Base-by-base conservation (phyloP, 2,888 invertebrate species). In the Nymphalis polychloros region DNA sequence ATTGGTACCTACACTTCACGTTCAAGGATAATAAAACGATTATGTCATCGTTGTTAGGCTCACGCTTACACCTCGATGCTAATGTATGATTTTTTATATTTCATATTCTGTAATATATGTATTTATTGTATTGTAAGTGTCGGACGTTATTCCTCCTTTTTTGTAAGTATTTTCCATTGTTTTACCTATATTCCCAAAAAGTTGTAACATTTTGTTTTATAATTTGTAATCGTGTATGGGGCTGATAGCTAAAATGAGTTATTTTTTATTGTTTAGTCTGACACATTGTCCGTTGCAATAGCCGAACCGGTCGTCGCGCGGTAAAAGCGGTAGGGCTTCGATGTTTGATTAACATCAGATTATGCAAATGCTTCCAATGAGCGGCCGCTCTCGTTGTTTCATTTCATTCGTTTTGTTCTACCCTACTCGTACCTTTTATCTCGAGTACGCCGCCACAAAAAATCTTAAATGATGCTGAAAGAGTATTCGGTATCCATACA, bases 331-430 rank as follows among this genome's bases (percentile, higher is more conserved):
- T 81, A 78, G 82, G 81, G 81, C 84, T 81, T 79, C 84, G 81
- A 82, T 85, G 85, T 90, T 89, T 91, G 92, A 92, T 91, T 92
- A 91, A 86, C 90, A 92, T 92, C 92, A 89, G 92, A 91, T 90
- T 92, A 92, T 92, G 91, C 90, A 91, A 92, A 92, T 92, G 86
- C 86, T 81, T 79, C 88, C 86, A 86, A 83, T 84, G 86, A 88
- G 89, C 90, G 88, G 87, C 86, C 88, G 90, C 89, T 88, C 89
- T 89, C 84, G 82, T 89, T 87, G 86, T 89, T 88, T 87, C 86
- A 79, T 86, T 84, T 87, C 81, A 79, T 84, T 86, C 81, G 87
- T 90, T 89, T 90, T 88, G 83, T 83, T 85, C 84, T 84, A 84
- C 84, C 79, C 82, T 84, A 80, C 81, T 82, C 83, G 83, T 79